Percentiles rank a stretch among this genome's conserved stretches.
Conservation (phyloP, 2,888 invertebrate genomes). For the Congeria kusceri region DNA sequence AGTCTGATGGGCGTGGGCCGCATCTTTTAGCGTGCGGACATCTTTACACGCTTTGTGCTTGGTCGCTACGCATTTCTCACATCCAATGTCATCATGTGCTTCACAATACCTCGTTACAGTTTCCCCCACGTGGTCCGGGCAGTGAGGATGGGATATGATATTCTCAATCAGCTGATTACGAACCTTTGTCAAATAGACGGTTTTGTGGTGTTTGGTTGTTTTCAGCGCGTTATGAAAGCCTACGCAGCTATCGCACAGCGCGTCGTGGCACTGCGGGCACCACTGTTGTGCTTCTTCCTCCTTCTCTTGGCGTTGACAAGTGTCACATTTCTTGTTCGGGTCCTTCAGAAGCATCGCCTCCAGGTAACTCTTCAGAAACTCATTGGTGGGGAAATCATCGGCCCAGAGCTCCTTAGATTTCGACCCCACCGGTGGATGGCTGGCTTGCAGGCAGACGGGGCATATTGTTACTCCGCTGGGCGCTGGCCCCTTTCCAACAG, state of each 20-base stretch:
- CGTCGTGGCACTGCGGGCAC: constrained; percentile 65
- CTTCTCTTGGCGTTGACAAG: constrained; percentile 62
- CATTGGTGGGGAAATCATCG: constrained; percentile 57
- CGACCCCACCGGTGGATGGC: constrained; percentile 17
- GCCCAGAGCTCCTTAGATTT: constrained; percentile 42
- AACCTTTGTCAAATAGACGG: constrained; percentile 41
- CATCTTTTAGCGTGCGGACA: constrained; percentile 51
- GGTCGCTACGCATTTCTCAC: constrained; percentile 60
- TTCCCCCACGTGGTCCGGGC: constrained; percentile 61
- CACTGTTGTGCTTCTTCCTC: constrained; percentile 46
- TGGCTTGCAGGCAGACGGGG: constrained; percentile 53
- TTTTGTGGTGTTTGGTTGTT: constrained; percentile 62
- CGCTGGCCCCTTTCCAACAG: constrained; percentile 9
- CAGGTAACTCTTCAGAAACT: constrained; percentile 54
- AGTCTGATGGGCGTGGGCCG: constrained; percentile 34
- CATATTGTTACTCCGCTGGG: constrained; percentile 30
- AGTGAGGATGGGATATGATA: constrained; percentile 55
- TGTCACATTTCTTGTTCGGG: constrained; percentile 57
- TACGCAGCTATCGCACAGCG: constrained; percentile 62
- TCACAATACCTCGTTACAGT: constrained; percentile 61
- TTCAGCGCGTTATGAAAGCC: constrained; percentile 66
- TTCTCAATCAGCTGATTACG: constrained; percentile 49
- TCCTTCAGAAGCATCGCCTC: constrained; percentile 58
- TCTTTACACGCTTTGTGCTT: constrained; percentile 60
- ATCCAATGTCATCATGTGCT: constrained; percentile 59